These are phyloP conservation scores for Branchinecta lynchi DNA, from an alignment of 1,140 invertebrate genomes.

Conservation along the genomic window DNA sequence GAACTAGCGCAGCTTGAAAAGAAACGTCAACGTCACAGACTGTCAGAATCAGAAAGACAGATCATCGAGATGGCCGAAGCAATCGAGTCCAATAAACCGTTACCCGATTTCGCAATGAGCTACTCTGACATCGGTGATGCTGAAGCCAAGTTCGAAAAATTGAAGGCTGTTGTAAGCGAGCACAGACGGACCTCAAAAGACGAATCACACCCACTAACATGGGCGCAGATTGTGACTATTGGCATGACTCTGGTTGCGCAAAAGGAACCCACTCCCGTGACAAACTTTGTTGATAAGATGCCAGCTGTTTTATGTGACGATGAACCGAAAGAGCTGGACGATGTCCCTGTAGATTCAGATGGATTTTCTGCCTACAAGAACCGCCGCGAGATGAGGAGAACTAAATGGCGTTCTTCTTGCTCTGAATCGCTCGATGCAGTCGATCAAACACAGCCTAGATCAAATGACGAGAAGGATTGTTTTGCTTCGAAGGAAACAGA, in stretches of 20 bases:
- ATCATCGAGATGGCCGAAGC: constrained; percentile 23
- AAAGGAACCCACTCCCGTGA: constrained; percentile 7
- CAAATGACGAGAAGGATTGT: background rate
- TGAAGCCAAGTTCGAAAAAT: constrained; percentile 26
- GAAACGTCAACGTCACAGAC: constrained; percentile 20
- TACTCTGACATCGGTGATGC: constrained; percentile 27
- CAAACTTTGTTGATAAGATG: constrained; percentile 15
- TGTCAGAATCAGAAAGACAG: constrained; percentile 23
- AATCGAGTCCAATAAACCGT: constrained; percentile 20
- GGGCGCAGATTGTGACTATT: background rate
- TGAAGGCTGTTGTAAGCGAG: constrained; percentile 13
- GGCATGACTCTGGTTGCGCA: background rate
- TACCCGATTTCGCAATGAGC: constrained; percentile 25
- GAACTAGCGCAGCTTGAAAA: constrained; percentile 16
- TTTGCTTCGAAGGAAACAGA: constrained; percentile 22
- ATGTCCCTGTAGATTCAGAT: constrained; percentile 31
- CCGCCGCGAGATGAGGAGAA: constrained; percentile 23
- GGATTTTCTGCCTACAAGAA: constrained; percentile 36
- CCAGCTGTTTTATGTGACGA: constrained; percentile 16
- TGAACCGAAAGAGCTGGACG: constrained; percentile 10
- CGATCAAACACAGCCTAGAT: constrained; percentile 21
- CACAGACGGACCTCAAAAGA: background rate
- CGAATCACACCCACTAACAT: background rate
- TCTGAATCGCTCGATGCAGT: constrained; percentile 24
- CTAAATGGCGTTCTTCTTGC: constrained; percentile 24